A percentile compares a stretch with the other conserved stretches of the same genome.
These are phyloP conservation scores for Tor tambroides DNA, from an alignment of 2,113 vertebrate species.

Conservation along the genomic window DNA sequence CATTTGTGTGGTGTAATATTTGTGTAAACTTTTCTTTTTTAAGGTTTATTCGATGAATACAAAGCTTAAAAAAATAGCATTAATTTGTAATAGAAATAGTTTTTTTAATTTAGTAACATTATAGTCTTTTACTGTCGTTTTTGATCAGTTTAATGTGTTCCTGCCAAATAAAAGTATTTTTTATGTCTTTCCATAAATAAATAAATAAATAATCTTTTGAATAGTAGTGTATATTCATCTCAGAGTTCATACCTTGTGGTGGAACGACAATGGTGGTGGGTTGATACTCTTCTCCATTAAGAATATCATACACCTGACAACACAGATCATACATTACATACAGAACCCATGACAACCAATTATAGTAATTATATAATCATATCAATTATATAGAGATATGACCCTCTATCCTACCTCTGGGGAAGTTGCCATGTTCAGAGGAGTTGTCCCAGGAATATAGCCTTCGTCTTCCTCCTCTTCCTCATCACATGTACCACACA, in stretches of 20 bases:
- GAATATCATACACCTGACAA: conserved; percentile 84
- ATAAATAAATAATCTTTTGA: too few relatives aligned
- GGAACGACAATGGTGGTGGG: conserved; percentile 64
- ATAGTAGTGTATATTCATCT: not conserved
- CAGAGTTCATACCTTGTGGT: conserved; percentile 76
- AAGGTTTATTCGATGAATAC: too few relatives aligned
- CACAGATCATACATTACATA: conserved; percentile 2
- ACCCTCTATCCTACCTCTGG: conserved; percentile 71
- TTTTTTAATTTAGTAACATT: too few relatives aligned
- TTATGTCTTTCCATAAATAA: too few relatives aligned
- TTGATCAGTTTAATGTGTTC: too few relatives aligned
- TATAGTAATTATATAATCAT: not conserved
- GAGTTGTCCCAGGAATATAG: conserved; percentile 86
- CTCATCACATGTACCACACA: conserved; percentile 53
- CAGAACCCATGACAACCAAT: not conserved
- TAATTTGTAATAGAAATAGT: too few relatives aligned
- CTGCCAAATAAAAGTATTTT: too few relatives aligned
- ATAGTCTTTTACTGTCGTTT: too few relatives aligned
- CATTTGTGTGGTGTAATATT: too few relatives aligned
- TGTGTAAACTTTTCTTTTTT: too few relatives aligned
- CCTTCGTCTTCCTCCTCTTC: conserved; percentile 84
- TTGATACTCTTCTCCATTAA: conserved; percentile 85
- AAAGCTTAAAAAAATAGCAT: too few relatives aligned
- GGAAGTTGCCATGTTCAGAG: conserved; percentile 83
- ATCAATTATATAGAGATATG: not conserved